phyloP scores from a whole-genome alignment of 2,888 invertebrate genomes.

The Trissolcus japonicus region DNA sequence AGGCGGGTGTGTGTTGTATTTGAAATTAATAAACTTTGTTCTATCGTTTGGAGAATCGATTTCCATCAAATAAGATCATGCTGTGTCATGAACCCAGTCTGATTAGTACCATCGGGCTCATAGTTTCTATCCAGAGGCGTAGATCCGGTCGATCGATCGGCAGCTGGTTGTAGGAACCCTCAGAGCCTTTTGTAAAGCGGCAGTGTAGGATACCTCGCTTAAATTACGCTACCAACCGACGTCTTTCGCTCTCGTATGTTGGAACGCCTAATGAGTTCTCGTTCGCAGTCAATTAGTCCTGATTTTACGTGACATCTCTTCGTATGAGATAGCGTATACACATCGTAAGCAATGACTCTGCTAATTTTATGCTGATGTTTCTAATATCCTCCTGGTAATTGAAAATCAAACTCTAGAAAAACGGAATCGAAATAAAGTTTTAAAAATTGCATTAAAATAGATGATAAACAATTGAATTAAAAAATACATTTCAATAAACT shows the following conservation, averaged over 20 bases:
- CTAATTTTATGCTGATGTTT: conserved; percentile 46
- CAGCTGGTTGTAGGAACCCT: conserved; percentile 46
- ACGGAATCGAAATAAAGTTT: neutral
- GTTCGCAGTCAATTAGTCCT: conserved; percentile 67
- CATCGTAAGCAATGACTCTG: conserved; percentile 16
- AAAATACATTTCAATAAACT: too few species aligned
- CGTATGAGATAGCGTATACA: conserved; percentile 20
- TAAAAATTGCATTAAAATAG: too few species aligned
- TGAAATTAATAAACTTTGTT: conserved; percentile 52
- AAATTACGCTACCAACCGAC: conserved; percentile 64
- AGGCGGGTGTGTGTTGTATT: conserved; percentile 46
- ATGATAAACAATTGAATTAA: too few species aligned
- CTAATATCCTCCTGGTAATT: conserved; percentile 6
- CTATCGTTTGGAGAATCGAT: conserved; percentile 46
- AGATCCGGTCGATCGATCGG: conserved; percentile 53
- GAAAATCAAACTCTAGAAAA: neutral
- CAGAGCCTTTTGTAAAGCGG: conserved; percentile 48
- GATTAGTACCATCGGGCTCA: conserved; percentile 51
- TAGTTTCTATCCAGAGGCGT: conserved; percentile 51
- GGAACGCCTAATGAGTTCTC: conserved; percentile 68
- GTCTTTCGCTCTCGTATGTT: conserved; percentile 64
- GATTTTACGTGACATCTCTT: conserved; percentile 52
- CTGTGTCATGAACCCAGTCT: conserved; percentile 45
- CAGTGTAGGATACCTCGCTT: conserved; percentile 59
- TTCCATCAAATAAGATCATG: conserved; percentile 51